These are phyloP conservation scores for Anticlea derivata DNA, from an alignment of 2,888 invertebrate genomes.

Conservation along the genomic window DNA sequence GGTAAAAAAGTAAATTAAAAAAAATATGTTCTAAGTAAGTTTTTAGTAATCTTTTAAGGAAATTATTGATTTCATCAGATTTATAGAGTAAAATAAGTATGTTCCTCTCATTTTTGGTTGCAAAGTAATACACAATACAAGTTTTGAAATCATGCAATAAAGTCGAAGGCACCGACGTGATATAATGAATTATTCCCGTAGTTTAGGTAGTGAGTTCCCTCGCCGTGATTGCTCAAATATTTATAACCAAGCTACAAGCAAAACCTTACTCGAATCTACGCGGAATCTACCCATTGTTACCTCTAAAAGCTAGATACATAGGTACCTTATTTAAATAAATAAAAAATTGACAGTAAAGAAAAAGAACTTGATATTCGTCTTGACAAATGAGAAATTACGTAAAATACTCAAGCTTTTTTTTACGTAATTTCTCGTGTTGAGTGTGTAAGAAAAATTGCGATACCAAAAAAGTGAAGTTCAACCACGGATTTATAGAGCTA, in stretches of 20 bases:
- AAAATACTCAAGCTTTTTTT: too few species aligned
- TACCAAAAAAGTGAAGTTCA: too few species aligned
- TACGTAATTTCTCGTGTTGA: too few species aligned
- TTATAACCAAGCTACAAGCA: slow-evolving; percentile 38
- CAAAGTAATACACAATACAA: slow-evolving; percentile 9
- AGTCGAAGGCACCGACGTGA: slow-evolving; percentile 36
- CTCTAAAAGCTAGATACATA: slow-evolving; percentile 17
- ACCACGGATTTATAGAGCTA: too few species aligned
- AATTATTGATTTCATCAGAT: too few species aligned
- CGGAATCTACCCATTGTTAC: slow-evolving; percentile 33
- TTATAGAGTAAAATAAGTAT: neutral
- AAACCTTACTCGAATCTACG: slow-evolving; percentile 30
- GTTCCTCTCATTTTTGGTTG: neutral
- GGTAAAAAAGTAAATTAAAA: neutral
- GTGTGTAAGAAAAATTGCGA: too few species aligned
- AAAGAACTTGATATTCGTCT: neutral
- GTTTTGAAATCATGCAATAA: slow-evolving; percentile 29
- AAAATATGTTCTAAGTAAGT: neutral
- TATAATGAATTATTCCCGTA: slow-evolving; percentile 47
- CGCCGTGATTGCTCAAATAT: slow-evolving; percentile 47
- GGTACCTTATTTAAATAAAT: slow-evolving; percentile 23
- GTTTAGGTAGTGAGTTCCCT: slow-evolving; percentile 41
- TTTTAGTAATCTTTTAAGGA: too few species aligned
- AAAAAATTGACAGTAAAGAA: slow-evolving; percentile 1
- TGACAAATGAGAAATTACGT: too few species aligned